Evolutionary conservation across 1,140 invertebrate genomes (phyloP).

Genomic region (Lanistes nyassanus): DNA sequence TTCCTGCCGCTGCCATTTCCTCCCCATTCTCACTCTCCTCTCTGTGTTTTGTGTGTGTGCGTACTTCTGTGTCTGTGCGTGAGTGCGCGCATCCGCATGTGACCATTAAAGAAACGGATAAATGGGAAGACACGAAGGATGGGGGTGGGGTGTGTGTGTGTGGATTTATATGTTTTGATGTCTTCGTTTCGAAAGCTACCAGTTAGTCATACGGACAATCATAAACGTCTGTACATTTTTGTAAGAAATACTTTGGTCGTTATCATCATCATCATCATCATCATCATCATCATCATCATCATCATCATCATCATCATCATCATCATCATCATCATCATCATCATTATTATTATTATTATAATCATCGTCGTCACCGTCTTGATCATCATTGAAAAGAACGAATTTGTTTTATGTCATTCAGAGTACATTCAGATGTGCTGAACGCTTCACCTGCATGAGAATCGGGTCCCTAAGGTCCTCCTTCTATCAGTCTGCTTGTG

Average conservation of each 20-base stretch:
- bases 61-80: not conserved
- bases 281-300: slow-evolving; percentile 18
- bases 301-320: slow-evolving; percentile 16
- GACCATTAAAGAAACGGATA: not conserved
- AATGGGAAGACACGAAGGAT: too few relatives aligned
- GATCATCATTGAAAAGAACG: not conserved
- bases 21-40: too few relatives aligned
- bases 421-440: not conserved
- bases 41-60: not conserved
- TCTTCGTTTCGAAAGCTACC: too few relatives aligned
- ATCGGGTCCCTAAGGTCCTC: too few relatives aligned
- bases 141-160: too few relatives aligned
- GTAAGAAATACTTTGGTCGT: not conserved
- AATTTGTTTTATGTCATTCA: not conserved
- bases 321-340: slow-evolving; percentile 16
- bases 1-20: too few relatives aligned
- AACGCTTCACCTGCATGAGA: not conserved
- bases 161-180: too few relatives aligned
- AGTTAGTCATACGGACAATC: too few relatives aligned
- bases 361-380: not conserved
- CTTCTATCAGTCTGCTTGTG: too few relatives aligned
- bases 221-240: too few relatives aligned
- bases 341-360: not conserved
- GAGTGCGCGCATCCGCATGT: not conserved
- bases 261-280: not conserved